These are phyloP conservation scores for Aplidium turbinatum DNA, from an alignment of 23 tunicate genomes.

Conservation along the genomic window DNA sequence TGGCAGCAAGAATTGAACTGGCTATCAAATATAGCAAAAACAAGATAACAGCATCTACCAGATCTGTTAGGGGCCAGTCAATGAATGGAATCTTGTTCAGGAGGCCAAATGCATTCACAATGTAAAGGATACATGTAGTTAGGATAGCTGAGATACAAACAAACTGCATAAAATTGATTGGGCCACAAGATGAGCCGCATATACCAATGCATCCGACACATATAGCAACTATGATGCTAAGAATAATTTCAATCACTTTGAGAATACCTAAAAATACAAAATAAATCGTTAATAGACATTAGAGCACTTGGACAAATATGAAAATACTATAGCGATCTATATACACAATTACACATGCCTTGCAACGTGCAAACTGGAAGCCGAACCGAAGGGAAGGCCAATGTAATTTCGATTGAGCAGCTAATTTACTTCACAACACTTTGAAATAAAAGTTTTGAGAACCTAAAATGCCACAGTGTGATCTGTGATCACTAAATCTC, in stretches of 20 bases:
- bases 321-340: too few species aligned
- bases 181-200: conserved; percentile 41
- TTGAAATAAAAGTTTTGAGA: too few species aligned
- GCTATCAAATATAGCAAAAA: conserved; percentile 40
- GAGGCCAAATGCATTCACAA: conserved; percentile 45
- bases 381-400: too few species aligned
- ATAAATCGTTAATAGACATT: too few species aligned
- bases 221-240: conserved; percentile 53
- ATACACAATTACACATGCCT: too few species aligned
- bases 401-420: too few species aligned
- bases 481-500: too few species aligned
- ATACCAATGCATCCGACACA: conserved; percentile 42
- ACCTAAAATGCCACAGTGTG: too few species aligned
- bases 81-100: conserved; percentile 40
- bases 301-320: too few species aligned
- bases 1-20: conserved; percentile 40
- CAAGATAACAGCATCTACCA: conserved; percentile 18
- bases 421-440: too few species aligned
- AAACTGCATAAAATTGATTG: conserved; percentile 46
- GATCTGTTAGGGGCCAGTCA: conserved; percentile 66
- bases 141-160: conserved; percentile 50
- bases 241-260: conserved; percentile 50
- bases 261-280: too few species aligned
- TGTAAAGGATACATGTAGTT: conserved; percentile 25
- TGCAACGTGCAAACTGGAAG: too few species aligned